Evolutionary conservation across 2,888 invertebrate species (phyloP).

Genomic region (Spodoptera littoralis): DNA sequence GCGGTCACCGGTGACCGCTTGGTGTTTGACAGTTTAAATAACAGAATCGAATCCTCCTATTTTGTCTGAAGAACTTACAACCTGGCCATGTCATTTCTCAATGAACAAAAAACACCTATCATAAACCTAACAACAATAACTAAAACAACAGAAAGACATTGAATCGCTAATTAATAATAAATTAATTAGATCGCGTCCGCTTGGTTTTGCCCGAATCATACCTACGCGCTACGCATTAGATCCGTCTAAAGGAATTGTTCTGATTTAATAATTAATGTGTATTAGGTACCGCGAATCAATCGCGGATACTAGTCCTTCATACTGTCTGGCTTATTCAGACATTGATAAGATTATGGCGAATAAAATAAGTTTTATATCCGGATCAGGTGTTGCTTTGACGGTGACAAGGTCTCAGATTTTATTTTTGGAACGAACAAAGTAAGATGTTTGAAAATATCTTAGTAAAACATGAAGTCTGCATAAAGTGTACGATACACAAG

Average conservation of each 20-base stretch:
- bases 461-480: too few species aligned
- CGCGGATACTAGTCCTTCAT: slow-evolving; percentile 75
- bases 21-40: too few species aligned
- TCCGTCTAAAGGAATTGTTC: slow-evolving; percentile 78
- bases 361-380: slow-evolving; percentile 40
- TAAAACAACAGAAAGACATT: slow-evolving; percentile 23
- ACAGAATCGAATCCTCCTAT: too few species aligned
- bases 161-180: slow-evolving; percentile 60
- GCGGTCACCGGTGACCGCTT: too few species aligned
- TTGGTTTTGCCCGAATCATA: slow-evolving; percentile 56
- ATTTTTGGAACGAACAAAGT: too few species aligned
- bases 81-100: too few species aligned
- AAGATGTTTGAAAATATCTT: too few species aligned
- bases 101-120: too few species aligned
- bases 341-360: slow-evolving; percentile 57
- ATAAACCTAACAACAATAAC: slow-evolving; percentile 23
- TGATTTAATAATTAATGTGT: slow-evolving; percentile 84
- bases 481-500: too few species aligned
- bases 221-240: slow-evolving; percentile 62
- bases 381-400: slow-evolving; percentile 28
- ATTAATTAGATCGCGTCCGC: slow-evolving; percentile 56
- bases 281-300: slow-evolving; percentile 78
- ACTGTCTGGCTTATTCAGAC: slow-evolving; percentile 65
- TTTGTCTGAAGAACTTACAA: too few species aligned
- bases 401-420: too few species aligned